Evolutionary conservation across 2,113 vertebrate genomes (phyloP), one percentile per base, ranked within the genome.

Genomic region (Cervus canadensis): DNA sequence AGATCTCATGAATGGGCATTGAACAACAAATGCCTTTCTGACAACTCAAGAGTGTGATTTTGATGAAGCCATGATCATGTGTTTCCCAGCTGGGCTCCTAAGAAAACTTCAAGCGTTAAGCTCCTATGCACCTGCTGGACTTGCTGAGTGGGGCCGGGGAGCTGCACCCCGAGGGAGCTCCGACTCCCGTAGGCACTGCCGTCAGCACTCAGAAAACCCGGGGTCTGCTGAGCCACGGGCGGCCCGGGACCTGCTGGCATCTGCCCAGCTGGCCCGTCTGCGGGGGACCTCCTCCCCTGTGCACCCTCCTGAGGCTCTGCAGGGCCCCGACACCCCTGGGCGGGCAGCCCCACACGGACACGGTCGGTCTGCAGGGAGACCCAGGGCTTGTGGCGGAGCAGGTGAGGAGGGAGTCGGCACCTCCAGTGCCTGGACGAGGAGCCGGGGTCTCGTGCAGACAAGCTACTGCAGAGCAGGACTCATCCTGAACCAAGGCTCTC

Each of bases 161-260:
- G 6, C 3, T 7, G 14, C 33, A 4, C 6, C 56, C n/a, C 0
- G 0, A 17, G 2, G 10, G 14, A 7, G 10, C 0, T 30, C 67
- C 0, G 4, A 14, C 64, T 11, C 76, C 33, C 0, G 0, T 5
- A 1, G 4, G 10, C 21, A 2, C 26, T 7, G 4, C 54, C 1
- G 3, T 15, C 23, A 0, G 12, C 4, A 16, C 43, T 21, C 1
- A 12, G 13, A 56, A 43, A 59, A 33, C 1, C 13, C 8, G 0
- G 26, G 17, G 12, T n/a, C 7, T 13, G 50, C 5, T 2, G 30
- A 54, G 8, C 81, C 50, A 25, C 6, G 0, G 21, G 2, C 0
- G 6, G 21, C 60, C 9, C 1, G 16, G 64, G 14, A 33, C 4
- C 45, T 33, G 0, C 62, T 17, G 2, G 7, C 23, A 2, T 36